phyloP scores from a whole-genome alignment of 2,888 invertebrate genomes.

The Coenonympha glycerion region DNA sequence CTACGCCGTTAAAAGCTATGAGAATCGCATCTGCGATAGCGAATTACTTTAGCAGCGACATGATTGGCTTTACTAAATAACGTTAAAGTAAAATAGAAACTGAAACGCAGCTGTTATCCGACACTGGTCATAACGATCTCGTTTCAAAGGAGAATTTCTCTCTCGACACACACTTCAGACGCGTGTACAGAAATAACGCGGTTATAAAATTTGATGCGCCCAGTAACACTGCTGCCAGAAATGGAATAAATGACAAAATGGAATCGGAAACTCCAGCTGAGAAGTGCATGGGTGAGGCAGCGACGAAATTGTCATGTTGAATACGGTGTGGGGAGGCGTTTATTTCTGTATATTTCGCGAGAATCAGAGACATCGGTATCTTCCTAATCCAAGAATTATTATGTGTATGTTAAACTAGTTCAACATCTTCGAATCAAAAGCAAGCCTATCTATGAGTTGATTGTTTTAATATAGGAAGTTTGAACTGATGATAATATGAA shows the following conservation, averaged over 20 bases:
- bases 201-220: slow-evolving; percentile 37
- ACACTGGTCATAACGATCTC: slow-evolving; percentile 50
- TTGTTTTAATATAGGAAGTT: too few relatives aligned
- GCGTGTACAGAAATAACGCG: slow-evolving; percentile 44
- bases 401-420: not conserved
- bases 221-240: slow-evolving; percentile 38
- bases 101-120: slow-evolving; percentile 51
- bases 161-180: slow-evolving; percentile 40
- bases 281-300: slow-evolving; percentile 62
- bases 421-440: too few relatives aligned
- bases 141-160: slow-evolving; percentile 64
- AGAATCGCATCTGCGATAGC: not conserved
- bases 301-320: slow-evolving; percentile 62
- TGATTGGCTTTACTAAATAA: slow-evolving; percentile 36
- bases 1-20: too few relatives aligned
- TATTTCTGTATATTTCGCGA: slow-evolving; percentile 70
- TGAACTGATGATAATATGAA: too few relatives aligned
- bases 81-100: slow-evolving; percentile 52
- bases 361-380: slow-evolving; percentile 49
- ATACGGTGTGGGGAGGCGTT: slow-evolving; percentile 51
- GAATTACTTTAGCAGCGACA: not conserved
- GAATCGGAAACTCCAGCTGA: slow-evolving; percentile 58
- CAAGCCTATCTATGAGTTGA: too few relatives aligned
- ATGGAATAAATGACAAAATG: slow-evolving; percentile 44
- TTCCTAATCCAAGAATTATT: slow-evolving; percentile 31